Evolutionary conservation across 2,113 vertebrate genomes (phyloP), one percentile per base, ranked within the genome.

Genomic region (Eubucco bourcierii): DNA sequence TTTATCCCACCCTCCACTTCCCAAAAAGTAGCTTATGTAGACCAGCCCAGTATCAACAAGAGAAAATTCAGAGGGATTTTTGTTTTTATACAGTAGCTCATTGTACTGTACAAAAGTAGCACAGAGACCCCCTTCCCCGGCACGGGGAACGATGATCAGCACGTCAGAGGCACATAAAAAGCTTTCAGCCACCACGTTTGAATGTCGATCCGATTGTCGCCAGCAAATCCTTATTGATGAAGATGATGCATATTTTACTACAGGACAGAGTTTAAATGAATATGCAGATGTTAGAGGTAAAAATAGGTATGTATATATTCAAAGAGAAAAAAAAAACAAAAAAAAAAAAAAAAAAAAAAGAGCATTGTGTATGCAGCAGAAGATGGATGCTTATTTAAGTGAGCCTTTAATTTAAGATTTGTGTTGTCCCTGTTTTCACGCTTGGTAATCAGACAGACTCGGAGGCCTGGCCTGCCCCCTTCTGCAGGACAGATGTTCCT

Each of bases 191-290:
- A 91, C 95, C 94, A 82, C 47, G 18, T 96, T 94, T 94, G 96
- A 96, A 95, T 93, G 95, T 96, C 95, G 67, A 85, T 95, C 95
- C 67, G 90, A 95, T 94, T 82, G 92, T 97, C 63, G 97, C 97
- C 97, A 97, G 96, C 94, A 96, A 97, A 91, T 97, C 96, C 95
- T 97, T 96, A 96, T 72, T 91, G 84, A 92, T 96, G 81, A 94
- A 98, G 97, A 96, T 95, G 87, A 96, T 97, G 93, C 98, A 96
- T 98, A 98, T 98, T 98, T 98, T 98, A 97, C 97, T 98, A 98
- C 97, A 96, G 77, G 97, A 97, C 97, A 97, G 97, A 98, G 97
- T 98, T 97, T 98, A 98, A 97, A 93, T 97, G 97, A 98, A 97
- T 97, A 97, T 87, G 41, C 96, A 98, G 95, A 97, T 97, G 95